These are phyloP conservation scores for Marronus borbonicus DNA, from an alignment of 2,888 invertebrate species.

Conservation along the genomic window DNA sequence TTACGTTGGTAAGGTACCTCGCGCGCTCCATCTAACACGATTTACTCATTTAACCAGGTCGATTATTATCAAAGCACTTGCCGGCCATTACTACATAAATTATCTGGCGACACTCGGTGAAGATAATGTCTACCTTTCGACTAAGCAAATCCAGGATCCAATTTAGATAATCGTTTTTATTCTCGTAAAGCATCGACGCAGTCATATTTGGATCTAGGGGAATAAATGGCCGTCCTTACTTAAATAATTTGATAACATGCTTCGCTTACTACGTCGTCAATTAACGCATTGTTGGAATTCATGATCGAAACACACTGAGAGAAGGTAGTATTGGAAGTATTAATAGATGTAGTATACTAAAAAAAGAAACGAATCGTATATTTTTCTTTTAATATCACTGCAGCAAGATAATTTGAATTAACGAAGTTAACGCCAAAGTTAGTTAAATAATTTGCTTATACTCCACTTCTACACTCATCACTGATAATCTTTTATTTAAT, in stretches of 20 bases:
- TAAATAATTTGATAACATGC: background rate
- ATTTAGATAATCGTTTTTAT: conserved; percentile 13
- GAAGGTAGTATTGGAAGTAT: background rate
- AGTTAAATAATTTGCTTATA: no score
- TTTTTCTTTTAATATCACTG: no score
- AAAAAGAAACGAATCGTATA: background rate
- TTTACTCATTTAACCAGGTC: conserved; percentile 5
- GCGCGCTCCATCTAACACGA: background rate
- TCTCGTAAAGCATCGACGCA: background rate
- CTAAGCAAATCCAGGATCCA: background rate
- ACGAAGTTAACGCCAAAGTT: no score
- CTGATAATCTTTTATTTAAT: no score
- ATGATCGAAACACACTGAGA: background rate
- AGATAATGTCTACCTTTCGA: conserved; percentile 11
- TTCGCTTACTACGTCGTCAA: background rate
- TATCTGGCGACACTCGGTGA: conserved; percentile 5
- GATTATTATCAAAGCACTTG: conserved; percentile 10
- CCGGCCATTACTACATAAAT: background rate
- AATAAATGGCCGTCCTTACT: background rate
- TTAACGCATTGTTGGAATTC: background rate
- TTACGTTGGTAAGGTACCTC: conserved; percentile 9
- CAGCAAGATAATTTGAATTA: no score
- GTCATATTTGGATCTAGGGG: background rate
- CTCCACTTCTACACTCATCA: no score
- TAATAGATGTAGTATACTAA: background rate